These are phyloP conservation scores for Sinelater perroti DNA, from an alignment of 2,888 invertebrate genomes.

Conservation along the genomic window DNA sequence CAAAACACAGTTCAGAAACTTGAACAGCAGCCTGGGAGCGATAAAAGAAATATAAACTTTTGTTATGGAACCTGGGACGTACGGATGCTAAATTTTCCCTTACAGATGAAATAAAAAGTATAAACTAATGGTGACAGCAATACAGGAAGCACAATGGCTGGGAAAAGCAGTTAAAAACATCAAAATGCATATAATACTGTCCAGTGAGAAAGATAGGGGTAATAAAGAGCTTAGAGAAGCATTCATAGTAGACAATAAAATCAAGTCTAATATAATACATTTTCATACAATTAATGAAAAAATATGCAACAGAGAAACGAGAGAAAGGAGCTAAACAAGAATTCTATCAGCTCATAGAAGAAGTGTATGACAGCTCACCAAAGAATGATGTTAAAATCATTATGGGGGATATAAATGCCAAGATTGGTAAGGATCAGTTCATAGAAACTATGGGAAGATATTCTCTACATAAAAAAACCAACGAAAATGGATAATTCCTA, in stretches of 20 bases:
- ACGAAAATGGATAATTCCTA: not conserved
- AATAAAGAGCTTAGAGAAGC: not conserved
- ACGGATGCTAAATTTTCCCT: not conserved
- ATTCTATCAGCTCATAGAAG: not conserved
- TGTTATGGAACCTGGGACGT: not conserved
- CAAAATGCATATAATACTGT: not conserved
- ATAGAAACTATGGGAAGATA: not conserved
- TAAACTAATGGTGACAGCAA: slow-evolving; percentile 3
- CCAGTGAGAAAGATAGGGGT: not conserved
- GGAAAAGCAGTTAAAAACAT: not conserved
- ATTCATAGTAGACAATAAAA: slow-evolving; percentile 5
- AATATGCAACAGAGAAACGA: not conserved
- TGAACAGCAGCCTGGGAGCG: not conserved
- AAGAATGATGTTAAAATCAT: not conserved
- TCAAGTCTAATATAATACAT: not conserved
- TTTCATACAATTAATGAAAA: not conserved
- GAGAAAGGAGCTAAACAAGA: not conserved
- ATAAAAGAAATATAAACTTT: not conserved
- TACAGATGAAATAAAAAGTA: too few species aligned
- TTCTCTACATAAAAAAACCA: not conserved
- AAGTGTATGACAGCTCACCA: slow-evolving; percentile 2
- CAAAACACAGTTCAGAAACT: slow-evolving; percentile 1
- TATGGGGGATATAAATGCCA: not conserved
- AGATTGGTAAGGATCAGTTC: not conserved
- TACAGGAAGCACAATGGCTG: not conserved